Evolutionary conservation across 92 coral and sea anemone genomes (phyloP), one percentile per base, ranked within the genome.

Genomic region (Desmophyllum pertusum): DNA sequence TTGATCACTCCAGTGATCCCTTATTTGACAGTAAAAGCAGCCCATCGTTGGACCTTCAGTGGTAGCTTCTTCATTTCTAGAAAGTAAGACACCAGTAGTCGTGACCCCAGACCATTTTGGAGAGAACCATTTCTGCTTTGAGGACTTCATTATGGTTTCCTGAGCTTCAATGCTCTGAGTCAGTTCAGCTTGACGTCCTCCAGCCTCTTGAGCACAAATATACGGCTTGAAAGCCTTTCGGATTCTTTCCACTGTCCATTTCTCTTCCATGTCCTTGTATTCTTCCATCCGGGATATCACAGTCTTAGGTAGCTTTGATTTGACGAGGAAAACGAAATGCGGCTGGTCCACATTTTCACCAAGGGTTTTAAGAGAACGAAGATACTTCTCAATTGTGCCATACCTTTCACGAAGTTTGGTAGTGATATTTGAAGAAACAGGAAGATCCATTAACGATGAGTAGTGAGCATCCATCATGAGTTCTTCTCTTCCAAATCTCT

Each of bases 401-500:
- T 68, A 70, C 21, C 46, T 68, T 63, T 40, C 14, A 63, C 38
- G 53, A 65, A 39, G 73, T 63, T 65, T 81, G 50, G 70, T 75
- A 64, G 86, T 48, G 77, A 33, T 23, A 81, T 68, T 81, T 40
- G 30, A 70, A 81, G 76, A 31, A 69, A 62, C 76, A 81, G 86
- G 79, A 66, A 81, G 66, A 81, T 70, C 86, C 69, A 70, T 81
- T 40, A 81, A 74, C 25, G 86, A 50, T 18, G 86, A 70, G 77
- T 70, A 70, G 67, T 48, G 79, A 30, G 39, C 79, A 52, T 55
- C 70, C 70, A 70, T 81, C 39, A 70, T 74, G 45, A 42, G 41
- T 70, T 81, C 74, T 18, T 81, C 77, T 69, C 78, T 70, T 81
- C 85, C 85, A 81, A 81, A 70, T 65, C 85, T 81, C 53, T 81